Base-by-base conservation (phyloP, 2,113 vertebrate genomes). In the Sphaerodactylus townsendi region DNA sequence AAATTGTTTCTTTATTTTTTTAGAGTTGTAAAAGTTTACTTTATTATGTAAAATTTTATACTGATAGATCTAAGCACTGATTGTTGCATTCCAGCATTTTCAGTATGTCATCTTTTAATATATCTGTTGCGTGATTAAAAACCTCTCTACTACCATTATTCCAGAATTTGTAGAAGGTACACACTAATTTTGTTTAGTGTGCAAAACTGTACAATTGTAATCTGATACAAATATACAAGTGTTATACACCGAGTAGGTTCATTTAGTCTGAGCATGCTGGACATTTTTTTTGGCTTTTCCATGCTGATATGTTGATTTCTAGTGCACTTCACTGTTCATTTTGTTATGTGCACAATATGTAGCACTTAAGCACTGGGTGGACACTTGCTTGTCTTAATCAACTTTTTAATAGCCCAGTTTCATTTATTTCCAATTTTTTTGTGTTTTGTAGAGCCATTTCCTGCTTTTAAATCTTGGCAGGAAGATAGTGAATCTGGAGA, bases 401-500 rank as follows among this genome's bases (percentile, higher is more conserved):
- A 66, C n/a, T 72, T 74, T 1, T 80, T 91, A 87, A 89, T 83
- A 92, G 83, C 87, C 68, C 75, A 87, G 19, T 92, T 90, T 72
- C 82, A 78, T 93, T 90, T 79, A 66, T 89, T 95, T 74, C 95
- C 77, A 94, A 86, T 35, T 56, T 82, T 37, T 86, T 50, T 89
- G 77, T 90, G 72, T 90, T 88, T 93, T 94, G 48, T 94, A 99
- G 98, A 99, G 91, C 98, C 98, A 0, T 97, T 99, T 94, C 98
- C 98, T 86, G 98, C 98, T 90, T 99, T 96, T 94, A 98, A 98
- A 92, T 98, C 98, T 88, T 99, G 98, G 98, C 98, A 99, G 94
- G 98, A 98, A 65, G 98, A 99, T 88, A 96, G 85, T 44, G 98
- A 98, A 41, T 97, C 96, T 84, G 98, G 98, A 90, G 98, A 99